phyloP scores from a whole-genome alignment of 2,888 invertebrate genomes.

The Sericinus montela region DNA sequence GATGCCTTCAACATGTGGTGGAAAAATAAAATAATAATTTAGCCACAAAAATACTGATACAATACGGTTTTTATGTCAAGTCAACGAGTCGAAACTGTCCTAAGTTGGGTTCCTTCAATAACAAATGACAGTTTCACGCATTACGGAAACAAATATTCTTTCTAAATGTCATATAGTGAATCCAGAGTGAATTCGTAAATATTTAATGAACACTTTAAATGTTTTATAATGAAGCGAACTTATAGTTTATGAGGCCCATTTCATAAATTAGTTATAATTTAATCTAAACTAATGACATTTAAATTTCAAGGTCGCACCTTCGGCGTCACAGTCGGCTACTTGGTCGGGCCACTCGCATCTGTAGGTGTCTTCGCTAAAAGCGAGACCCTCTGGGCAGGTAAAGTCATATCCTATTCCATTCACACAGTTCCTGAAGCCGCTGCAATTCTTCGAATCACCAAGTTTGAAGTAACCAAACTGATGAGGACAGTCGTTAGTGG shows the following conservation, averaged over 20 bases:
- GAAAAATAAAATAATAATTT: too few species aligned
- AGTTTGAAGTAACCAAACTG: slow-evolving; percentile 90
- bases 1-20: too few species aligned
- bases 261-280: background rate
- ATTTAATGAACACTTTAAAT: background rate
- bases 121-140: too few species aligned
- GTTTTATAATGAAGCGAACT: slow-evolving; percentile 2
- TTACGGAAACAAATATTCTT: too few species aligned
- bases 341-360: slow-evolving; percentile 94
- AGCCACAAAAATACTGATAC: too few species aligned
- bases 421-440: slow-evolving; percentile 90
- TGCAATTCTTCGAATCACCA: slow-evolving; percentile 82
- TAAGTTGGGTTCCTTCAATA: too few species aligned
- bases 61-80: too few species aligned
- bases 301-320: slow-evolving; percentile 72
- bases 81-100: too few species aligned
- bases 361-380: slow-evolving; percentile 85
- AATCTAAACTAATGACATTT: slow-evolving; percentile 2
- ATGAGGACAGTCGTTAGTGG: slow-evolving; percentile 89
- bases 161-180: slow-evolving; percentile 17
- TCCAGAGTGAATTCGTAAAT: slow-evolving; percentile 2
- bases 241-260: slow-evolving; percentile 3
- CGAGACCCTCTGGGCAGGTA: slow-evolving; percentile 91
- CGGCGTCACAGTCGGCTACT: slow-evolving; percentile 88
- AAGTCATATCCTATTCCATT: slow-evolving; percentile 86